Conservation (phyloP, 2,797 vertebrate genomes). For the Myotis vivesi region DNA sequence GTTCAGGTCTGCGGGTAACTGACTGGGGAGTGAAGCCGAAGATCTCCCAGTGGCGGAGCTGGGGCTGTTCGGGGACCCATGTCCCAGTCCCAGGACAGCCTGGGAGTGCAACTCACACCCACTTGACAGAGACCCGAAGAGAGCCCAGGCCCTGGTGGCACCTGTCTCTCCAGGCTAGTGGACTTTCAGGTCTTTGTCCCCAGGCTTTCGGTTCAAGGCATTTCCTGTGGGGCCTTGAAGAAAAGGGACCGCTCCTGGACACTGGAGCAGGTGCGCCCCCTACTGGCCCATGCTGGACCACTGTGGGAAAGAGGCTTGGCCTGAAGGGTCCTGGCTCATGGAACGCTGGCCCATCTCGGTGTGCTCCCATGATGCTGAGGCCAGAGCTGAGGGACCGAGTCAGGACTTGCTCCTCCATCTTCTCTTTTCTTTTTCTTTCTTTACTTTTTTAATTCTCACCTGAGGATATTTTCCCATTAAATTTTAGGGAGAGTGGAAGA, state of each 20-base stretch:
- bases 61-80: background rate
- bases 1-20: background rate
- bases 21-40: background rate
- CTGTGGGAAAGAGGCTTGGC: accelerated
- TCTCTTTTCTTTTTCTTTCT: background rate
- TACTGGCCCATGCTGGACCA: background rate
- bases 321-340: background rate
- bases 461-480: too few species aligned
- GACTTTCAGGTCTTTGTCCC: background rate
- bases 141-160: background rate
- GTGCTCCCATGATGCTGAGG: background rate
- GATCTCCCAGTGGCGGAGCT: accelerated
- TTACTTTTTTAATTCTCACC: too few species aligned
- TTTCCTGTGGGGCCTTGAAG: background rate
- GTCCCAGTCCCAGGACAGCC: too few species aligned
- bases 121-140: background rate
- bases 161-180: background rate
- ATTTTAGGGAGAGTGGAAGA: too few species aligned
- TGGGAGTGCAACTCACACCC: background rate
- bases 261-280: constrained; percentile 21
- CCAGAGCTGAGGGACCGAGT: background rate
- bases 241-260: accelerated
- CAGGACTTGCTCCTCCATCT: background rate
- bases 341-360: background rate
- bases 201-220: background rate